phyloP scores from a whole-genome alignment of 2,797 vertebrate species.

The Buceros bicornis region DNA sequence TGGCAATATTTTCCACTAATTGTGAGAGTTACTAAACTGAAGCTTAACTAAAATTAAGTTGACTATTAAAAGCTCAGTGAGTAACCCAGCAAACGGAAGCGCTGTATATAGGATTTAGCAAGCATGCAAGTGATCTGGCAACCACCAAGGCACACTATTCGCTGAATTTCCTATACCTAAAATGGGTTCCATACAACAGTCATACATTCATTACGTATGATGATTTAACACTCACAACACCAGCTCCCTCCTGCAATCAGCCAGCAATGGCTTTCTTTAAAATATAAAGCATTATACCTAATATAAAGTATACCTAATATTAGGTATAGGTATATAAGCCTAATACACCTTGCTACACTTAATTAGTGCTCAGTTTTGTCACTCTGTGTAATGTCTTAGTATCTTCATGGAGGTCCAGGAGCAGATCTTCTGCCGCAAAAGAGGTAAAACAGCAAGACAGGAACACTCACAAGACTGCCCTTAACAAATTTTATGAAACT shows the following conservation, averaged over 20 bases:
- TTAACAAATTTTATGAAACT: neutral
- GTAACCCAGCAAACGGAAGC: conserved; percentile 60
- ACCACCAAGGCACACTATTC: conserved; percentile 11
- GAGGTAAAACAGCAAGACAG: neutral
- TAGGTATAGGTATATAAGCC: neutral
- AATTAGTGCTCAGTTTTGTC: neutral
- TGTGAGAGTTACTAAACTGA: conserved; percentile 73
- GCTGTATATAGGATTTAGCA: conserved; percentile 28
- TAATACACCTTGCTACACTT: neutral
- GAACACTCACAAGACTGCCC: neutral
- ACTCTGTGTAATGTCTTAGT: neutral
- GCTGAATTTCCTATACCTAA: conserved; percentile 49
- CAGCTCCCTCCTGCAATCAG: neutral
- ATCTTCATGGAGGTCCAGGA: neutral
- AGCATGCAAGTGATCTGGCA: conserved; percentile 19
- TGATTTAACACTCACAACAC: neutral
- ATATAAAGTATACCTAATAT: neutral
- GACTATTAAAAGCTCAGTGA: conserved; percentile 74
- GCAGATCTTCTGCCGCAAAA: neutral
- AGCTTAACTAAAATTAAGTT: conserved; percentile 77
- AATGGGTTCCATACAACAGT: conserved; percentile 19
- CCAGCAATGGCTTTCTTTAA: neutral
- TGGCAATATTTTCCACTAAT: conserved; percentile 72
- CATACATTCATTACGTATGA: neutral
- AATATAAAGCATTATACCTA: neutral